Evolutionary conservation across 2,797 vertebrate genomes (phyloP).

Genomic region (Sciaenops ocellatus): DNA sequence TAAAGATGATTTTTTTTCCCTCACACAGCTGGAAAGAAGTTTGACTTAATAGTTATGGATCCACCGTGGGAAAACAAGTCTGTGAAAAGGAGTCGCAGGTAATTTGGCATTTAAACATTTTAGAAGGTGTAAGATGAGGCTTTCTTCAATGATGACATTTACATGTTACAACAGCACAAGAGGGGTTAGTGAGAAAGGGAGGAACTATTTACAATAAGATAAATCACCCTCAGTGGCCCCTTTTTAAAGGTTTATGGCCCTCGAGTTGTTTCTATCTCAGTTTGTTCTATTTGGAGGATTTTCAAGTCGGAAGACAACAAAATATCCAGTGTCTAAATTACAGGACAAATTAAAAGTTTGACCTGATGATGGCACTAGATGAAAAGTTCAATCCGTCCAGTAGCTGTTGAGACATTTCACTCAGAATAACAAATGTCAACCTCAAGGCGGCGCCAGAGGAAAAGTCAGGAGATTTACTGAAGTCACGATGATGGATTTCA

Average conservation of each 20-base stretch:
- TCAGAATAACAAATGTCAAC: no score
- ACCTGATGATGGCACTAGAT: not conserved
- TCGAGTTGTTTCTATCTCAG: no score
- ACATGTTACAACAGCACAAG: fast-evolving
- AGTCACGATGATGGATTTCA: no score
- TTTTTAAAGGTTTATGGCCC: not conserved
- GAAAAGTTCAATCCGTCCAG: not conserved
- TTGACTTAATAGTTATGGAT: slow-evolving; percentile 93
- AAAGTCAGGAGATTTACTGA: no score
- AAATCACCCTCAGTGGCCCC: not conserved
- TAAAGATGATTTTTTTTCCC: slow-evolving; percentile 38
- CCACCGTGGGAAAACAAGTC: slow-evolving; percentile 99
- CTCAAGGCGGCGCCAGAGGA: no score
- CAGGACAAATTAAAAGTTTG: not conserved
- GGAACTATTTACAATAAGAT: not conserved
- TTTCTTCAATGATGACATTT: not conserved
- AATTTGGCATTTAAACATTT: slow-evolving; percentile 5
- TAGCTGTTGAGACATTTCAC: no score
- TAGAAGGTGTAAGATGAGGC: not conserved
- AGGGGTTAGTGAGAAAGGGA: not conserved
- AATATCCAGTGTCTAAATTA: not conserved
- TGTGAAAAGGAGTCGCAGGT: slow-evolving; percentile 96
- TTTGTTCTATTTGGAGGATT: not conserved
- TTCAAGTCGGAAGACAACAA: no score
- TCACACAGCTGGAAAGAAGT: slow-evolving; percentile 87